A percentile compares a stretch with the other conserved stretches of the same genome.
These are phyloP conservation scores for Parasteatoda lunata DNA, from an alignment of 2,888 invertebrate genomes.

Conservation along the genomic window DNA sequence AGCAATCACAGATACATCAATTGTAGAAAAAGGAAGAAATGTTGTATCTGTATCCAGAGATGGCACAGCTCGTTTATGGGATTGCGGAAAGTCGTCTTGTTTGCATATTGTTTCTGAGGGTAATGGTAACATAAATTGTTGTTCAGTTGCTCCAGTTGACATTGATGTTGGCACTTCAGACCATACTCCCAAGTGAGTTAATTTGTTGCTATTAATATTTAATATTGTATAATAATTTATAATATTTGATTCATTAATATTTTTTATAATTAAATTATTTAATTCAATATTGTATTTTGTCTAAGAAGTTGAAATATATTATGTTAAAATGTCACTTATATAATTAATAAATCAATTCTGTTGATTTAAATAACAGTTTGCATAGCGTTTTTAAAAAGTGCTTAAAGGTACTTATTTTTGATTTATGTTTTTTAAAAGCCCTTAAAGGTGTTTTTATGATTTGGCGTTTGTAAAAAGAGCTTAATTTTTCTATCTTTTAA, in stretches of 20 bases:
- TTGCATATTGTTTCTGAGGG: slow-evolving; percentile 77
- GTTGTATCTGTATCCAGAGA: slow-evolving; percentile 83
- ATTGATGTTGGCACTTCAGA: slow-evolving; percentile 73
- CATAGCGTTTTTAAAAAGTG: too few relatives aligned
- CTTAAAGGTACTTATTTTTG: too few relatives aligned
- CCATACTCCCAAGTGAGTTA: slow-evolving; percentile 72
- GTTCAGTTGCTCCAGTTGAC: slow-evolving; percentile 76
- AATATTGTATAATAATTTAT: background rate
- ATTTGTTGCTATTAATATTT: background rate
- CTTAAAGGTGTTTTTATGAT: too few relatives aligned
- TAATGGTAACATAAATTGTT: slow-evolving; percentile 79
- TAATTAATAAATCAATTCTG: too few relatives aligned
- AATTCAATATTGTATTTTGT: background rate
- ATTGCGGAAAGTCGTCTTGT: slow-evolving; percentile 80
- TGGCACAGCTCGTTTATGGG: slow-evolving; percentile 82
- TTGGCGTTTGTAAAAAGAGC: too few relatives aligned
- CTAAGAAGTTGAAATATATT: too few relatives aligned
- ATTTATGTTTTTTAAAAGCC: too few relatives aligned
- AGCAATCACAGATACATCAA: slow-evolving; percentile 79
- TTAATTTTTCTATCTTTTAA: too few relatives aligned
- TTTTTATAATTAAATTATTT: background rate
- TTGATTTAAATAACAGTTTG: too few relatives aligned
- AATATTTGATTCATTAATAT: background rate
- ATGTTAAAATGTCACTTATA: too few relatives aligned
- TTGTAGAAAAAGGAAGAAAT: slow-evolving; percentile 82